These are phyloP conservation scores for Armadillidium nasatum DNA, from an alignment of 1,140 invertebrate species.

Conservation along the genomic window DNA sequence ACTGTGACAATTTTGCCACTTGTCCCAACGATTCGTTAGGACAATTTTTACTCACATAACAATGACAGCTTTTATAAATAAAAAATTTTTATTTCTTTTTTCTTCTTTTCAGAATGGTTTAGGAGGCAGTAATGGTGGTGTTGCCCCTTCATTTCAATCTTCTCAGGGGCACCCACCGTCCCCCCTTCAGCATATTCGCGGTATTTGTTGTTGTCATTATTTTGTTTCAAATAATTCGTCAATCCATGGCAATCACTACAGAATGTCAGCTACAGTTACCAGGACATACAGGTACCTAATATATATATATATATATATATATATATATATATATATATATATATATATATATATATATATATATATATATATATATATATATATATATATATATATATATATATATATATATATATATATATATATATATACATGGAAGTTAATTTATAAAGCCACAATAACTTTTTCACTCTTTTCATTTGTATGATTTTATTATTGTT, in stretches of 20 bases:
- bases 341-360: background rate
- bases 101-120: background rate
- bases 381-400: too few species aligned
- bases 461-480: background rate
- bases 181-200: background rate
- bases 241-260: background rate
- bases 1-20: too few species aligned
- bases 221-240: background rate
- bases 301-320: background rate
- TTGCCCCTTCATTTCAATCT: background rate
- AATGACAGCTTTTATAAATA: too few species aligned
- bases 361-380: too few species aligned
- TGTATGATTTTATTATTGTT: background rate
- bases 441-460: too few species aligned
- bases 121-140: background rate
- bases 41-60: too few species aligned
- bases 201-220: background rate
- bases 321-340: background rate
- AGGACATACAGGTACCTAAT: background rate
- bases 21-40: too few species aligned
- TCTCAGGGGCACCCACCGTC: background rate
- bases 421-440: too few species aligned
- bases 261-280: background rate
- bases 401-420: too few species aligned
- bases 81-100: background rate